A percentile compares a stretch with the other conserved stretches of the same genome.
Evolutionary conservation across 2,888 invertebrate species (phyloP).

Genomic region (Molanna angustata): DNA sequence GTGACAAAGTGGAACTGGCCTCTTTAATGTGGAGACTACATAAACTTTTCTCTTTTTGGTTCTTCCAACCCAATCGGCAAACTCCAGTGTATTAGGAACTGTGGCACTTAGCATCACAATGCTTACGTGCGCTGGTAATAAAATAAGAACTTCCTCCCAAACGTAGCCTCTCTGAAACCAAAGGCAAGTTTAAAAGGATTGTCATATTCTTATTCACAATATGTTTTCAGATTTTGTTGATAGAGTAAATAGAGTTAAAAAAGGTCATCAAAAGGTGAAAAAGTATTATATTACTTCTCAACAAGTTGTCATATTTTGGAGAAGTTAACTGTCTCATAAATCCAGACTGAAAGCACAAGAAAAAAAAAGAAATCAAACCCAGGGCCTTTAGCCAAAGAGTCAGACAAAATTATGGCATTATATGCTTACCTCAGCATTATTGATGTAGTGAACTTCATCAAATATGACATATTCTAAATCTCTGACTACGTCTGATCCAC

Average conservation of each 20-base stretch:
- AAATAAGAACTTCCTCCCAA: constrained; percentile 98
- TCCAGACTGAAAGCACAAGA: too few relatives aligned
- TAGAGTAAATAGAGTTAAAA: too few relatives aligned
- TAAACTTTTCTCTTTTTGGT: constrained; percentile 85
- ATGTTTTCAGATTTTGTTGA: too few relatives aligned
- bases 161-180: constrained; percentile 83
- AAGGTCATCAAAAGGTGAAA: too few relatives aligned
- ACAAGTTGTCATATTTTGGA: too few relatives aligned
- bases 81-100: constrained; percentile 94
- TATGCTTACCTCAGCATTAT: constrained; percentile 78
- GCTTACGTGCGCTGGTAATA: constrained; percentile 90
- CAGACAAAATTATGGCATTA: too few relatives aligned
- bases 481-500: constrained; percentile 88
- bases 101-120: constrained; percentile 98
- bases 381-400: too few relatives aligned
- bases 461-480: constrained; percentile 99
- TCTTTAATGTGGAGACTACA: constrained; percentile 88
- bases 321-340: too few relatives aligned
- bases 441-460: constrained; percentile 99
- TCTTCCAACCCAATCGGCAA: constrained; percentile 91
- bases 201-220: too few relatives aligned
- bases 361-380: too few relatives aligned
- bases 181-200: too few relatives aligned
- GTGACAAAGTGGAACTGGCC: constrained; percentile 96
- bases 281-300: too few relatives aligned